phyloP scores from a whole-genome alignment of 2,888 invertebrate genomes.

The Branchellion lobata region DNA sequence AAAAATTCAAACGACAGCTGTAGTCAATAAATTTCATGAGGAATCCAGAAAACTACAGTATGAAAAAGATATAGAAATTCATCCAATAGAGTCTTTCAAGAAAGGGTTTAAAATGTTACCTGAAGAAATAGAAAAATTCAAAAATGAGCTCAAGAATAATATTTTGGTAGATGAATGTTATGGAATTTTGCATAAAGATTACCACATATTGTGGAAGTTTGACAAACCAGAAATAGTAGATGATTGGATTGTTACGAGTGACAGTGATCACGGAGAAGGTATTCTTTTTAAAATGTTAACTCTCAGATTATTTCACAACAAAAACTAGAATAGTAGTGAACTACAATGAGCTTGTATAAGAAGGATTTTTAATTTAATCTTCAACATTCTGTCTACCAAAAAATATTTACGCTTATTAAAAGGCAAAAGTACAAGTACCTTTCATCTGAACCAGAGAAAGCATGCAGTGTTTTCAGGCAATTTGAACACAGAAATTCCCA shows the following conservation, averaged over 20 bases:
- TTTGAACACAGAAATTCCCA: conserved; percentile 68
- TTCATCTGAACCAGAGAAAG: conserved; percentile 71
- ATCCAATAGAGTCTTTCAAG: conserved; percentile 53
- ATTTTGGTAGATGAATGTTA: conserved; percentile 68
- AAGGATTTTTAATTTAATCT: too few relatives aligned
- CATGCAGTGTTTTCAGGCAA: conserved; percentile 61
- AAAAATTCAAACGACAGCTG: too few relatives aligned
- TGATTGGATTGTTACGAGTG: conserved; percentile 70
- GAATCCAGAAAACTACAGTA: conserved; percentile 54
- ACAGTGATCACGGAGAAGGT: conserved; percentile 80
- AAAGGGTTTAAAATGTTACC: conserved; percentile 71
- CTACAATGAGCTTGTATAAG: too few relatives aligned
- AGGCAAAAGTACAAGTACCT: conserved; percentile 68
- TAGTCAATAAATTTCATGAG: conserved; percentile 49
- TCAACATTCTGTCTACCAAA: too few relatives aligned
- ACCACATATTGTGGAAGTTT: conserved; percentile 69
- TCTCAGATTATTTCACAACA: not conserved
- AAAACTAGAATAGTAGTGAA: too few relatives aligned
- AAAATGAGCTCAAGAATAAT: conserved; percentile 53
- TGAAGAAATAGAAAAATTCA: conserved; percentile 64
- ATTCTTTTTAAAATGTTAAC: not conserved
- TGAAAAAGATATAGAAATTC: conserved; percentile 45
- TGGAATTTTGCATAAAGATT: conserved; percentile 49
- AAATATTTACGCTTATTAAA: too few relatives aligned
- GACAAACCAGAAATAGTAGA: conserved; percentile 68